Evolutionary conservation across 2,888 invertebrate genomes (phyloP).

Genomic region (Neocrepidodera transversa): DNA sequence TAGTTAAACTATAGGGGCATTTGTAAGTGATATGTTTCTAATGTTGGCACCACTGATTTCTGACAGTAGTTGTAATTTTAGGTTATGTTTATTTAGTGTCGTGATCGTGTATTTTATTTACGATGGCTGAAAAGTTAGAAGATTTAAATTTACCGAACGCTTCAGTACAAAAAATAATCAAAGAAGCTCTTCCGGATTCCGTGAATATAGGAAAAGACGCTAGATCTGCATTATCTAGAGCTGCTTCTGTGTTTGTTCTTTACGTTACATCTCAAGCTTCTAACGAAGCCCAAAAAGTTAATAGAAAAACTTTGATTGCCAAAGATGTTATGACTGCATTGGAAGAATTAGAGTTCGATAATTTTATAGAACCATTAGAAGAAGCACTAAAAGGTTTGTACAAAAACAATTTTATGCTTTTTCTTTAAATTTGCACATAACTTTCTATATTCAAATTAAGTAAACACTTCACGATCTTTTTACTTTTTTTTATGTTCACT

Average conservation of each 20-base stretch:
- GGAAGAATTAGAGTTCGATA: constrained; percentile 90
- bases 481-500: too few species aligned
- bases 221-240: constrained; percentile 86
- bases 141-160: constrained; percentile 92
- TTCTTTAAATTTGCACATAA: not conserved
- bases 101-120: too few species aligned
- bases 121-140: constrained; percentile 95
- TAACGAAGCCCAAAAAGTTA: constrained; percentile 81
- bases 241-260: constrained; percentile 94
- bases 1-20: too few species aligned
- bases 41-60: too few species aligned
- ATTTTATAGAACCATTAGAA: constrained; percentile 81
- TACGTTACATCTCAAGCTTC: constrained; percentile 91
- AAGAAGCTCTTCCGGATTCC: constrained; percentile 85
- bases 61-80: too few species aligned
- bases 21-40: too few species aligned
- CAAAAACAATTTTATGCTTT: constrained; percentile 2
- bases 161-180: constrained; percentile 88
- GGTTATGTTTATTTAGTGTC: too few species aligned
- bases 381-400: constrained; percentile 70
- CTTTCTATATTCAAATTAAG: too few species aligned
- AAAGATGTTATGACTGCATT: constrained; percentile 90
- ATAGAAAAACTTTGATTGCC: constrained; percentile 87
- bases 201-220: constrained; percentile 86
- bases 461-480: too few species aligned